Evolutionary conservation across 1,140 invertebrate genomes (phyloP).

Genomic region (Aradophagus sp.): DNA sequence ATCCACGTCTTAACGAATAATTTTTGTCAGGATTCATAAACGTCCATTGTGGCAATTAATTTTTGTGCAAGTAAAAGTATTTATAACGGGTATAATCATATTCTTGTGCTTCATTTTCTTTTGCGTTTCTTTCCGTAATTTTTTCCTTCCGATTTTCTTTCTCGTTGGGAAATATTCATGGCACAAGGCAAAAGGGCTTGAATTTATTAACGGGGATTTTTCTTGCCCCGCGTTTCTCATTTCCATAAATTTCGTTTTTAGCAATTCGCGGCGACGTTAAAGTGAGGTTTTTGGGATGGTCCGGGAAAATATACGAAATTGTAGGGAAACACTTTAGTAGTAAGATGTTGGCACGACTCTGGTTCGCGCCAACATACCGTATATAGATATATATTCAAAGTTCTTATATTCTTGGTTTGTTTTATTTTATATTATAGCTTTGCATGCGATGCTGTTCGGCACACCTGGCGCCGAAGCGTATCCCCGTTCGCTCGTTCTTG

Average conservation of each 20-base stretch:
- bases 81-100: no score
- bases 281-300: slow-evolving; percentile 12
- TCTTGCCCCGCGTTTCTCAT: slow-evolving; percentile 17
- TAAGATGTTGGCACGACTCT: slow-evolving; percentile 23
- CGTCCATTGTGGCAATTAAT: no score
- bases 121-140: not conserved
- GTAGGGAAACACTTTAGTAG: slow-evolving; percentile 16
- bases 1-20: no score
- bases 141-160: slow-evolving; percentile 4
- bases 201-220: slow-evolving; percentile 33
- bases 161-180: slow-evolving; percentile 15
- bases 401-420: slow-evolving; percentile 12
- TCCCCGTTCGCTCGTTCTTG: slow-evolving; percentile 25
- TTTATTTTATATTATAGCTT: slow-evolving; percentile 42
- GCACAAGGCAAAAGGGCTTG: slow-evolving; percentile 14
- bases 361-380: no score
- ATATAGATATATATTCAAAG: no score
- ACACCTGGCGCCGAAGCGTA: slow-evolving; percentile 33
- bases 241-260: slow-evolving; percentile 37
- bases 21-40: no score
- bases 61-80: no score
- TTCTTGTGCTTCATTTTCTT: not conserved
- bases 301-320: slow-evolving; percentile 17
- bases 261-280: slow-evolving; percentile 21
- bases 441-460: slow-evolving; percentile 33